Conservation (phyloP, 2,113 vertebrate genomes). For the Chitala chitala region DNA sequence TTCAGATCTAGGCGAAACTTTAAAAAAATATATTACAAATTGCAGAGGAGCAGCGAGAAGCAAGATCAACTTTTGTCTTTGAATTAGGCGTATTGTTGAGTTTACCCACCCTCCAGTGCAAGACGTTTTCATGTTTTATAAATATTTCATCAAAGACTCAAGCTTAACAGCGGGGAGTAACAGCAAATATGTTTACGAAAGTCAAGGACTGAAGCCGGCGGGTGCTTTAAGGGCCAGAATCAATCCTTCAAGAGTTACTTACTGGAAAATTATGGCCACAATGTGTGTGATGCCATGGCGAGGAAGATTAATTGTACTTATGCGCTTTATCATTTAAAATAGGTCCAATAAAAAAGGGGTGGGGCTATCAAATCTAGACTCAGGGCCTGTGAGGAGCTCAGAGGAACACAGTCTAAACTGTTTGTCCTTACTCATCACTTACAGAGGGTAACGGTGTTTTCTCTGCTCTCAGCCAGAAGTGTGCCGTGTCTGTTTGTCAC, state of each 20-base stretch:
- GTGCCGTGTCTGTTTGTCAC: not conserved
- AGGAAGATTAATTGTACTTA: constrained; percentile 15
- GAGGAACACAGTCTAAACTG: not conserved
- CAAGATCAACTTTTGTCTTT: not conserved
- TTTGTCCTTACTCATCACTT: not conserved
- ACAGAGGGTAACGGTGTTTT: not conserved
- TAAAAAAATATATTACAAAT: no score
- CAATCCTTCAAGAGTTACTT: constrained; percentile 15
- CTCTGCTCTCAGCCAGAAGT: not conserved
- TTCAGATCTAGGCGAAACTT: no score
- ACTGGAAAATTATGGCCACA: constrained; percentile 2
- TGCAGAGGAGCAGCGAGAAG: no score
- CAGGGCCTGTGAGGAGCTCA: not conserved
- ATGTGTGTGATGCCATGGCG: not conserved
- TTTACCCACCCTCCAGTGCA: not conserved
- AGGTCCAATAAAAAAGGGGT: not conserved
- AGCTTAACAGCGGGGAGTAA: not conserved
- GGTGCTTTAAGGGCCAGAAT: not conserved
- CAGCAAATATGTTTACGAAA: not conserved
- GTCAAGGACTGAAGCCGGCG: not conserved
- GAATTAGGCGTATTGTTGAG: not conserved
- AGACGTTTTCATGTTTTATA: not conserved
- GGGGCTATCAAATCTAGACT: not conserved
- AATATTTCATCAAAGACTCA: not conserved
- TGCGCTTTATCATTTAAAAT: constrained; percentile 11